Base-by-base conservation (phyloP, 2,888 invertebrate species). In the Allophyes oxyacanthae region DNA sequence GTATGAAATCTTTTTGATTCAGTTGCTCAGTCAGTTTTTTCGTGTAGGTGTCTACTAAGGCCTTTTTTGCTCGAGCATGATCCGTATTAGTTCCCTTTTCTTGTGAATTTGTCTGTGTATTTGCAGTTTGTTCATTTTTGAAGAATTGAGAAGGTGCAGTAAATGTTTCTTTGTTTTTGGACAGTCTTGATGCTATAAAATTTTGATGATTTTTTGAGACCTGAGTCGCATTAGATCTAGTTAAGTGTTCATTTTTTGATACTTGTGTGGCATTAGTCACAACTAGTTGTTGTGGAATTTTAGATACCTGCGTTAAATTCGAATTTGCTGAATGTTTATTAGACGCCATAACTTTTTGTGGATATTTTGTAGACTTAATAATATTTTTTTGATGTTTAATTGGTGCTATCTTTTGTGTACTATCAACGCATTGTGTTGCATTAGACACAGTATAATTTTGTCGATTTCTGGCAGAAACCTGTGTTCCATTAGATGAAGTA, bases 31-130 rank as follows among this genome's bases (percentile, higher is more conserved):
- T 67, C 14, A 86, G 42, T 50, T 78, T 81, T 58, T 78, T 83
- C 4, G 88, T 86, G 43, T 84, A 88, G 13, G 76, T 78, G 5
- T 89, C 86, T 6, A 89, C 79, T 20, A 90, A 70, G 34, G 81
- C 81, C 57, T 84, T 88, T 69, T 90, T 90, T 32, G 84, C 74
- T 52, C 74, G 53, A 43, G 71, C 66, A 56, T 79, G 79, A 45
- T 86, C 82, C 0, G 81, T 82, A 48, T 82, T 84, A 0, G 73
- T 78, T 45, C 72, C 77, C 26, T 63, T 74, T 26, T 75, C 64
- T 28, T 65, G 37, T 53, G 40, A 38, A 56, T 56, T 64, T 14
- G 58, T 52, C 43, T 37, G 36, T 41, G 50, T 45, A 28, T 48
- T 56, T 15, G 26, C 10, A 33, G 45, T 43, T 30, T 61, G 59